Evolutionary conservation across 2,888 invertebrate genomes (phyloP), one percentile per base, ranked within the genome.

Genomic region (Subacronicta megacephala): DNA sequence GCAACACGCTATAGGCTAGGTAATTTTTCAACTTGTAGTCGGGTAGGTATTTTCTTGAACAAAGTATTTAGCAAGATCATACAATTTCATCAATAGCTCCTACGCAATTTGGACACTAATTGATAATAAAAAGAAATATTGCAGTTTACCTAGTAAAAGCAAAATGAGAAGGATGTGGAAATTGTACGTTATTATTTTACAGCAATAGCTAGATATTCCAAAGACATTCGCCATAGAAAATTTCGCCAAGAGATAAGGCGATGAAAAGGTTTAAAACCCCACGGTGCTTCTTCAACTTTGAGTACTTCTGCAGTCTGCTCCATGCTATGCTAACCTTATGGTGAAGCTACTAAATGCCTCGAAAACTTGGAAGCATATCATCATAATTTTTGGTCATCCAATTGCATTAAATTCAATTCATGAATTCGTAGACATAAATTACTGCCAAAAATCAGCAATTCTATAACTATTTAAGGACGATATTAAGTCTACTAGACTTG

Each of bases 71-170:
- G 33, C 26, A 64, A 69, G 33, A 51, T 46, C 10, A 64, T 53
- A 47, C 37, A 38, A 70, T 62, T 70, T 69, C 65, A 57, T 54
- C 53, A 70, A 62, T 23, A n/a, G 7, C 42, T 65, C 29, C 53
- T 65, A 65, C 65, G 61, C 55, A 65, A 68, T 63, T 42, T 52
- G 5, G 12, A 17, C 37, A 44, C 36, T 64, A 56, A 69, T 60
- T 60, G 69, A 7, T 43, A 42, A 5, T 46, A 37, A 40, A 51
- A 50, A 38, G 4, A 35, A 49, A 54, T n/a, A 49, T 60, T 52
- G 38, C 51, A 60, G 55, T 15, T 15, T 16, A 42, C 41, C 45
- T 23, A 44, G 41, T 29, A 42, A 40, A 38, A 45, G 17, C 20
- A 45, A 52, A 51, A 41, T 50, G 46, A 53, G 65, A 46, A 59